phyloP scores from a whole-genome alignment of 2,797 vertebrate genomes.

The Eulemur albifrons region DNA sequence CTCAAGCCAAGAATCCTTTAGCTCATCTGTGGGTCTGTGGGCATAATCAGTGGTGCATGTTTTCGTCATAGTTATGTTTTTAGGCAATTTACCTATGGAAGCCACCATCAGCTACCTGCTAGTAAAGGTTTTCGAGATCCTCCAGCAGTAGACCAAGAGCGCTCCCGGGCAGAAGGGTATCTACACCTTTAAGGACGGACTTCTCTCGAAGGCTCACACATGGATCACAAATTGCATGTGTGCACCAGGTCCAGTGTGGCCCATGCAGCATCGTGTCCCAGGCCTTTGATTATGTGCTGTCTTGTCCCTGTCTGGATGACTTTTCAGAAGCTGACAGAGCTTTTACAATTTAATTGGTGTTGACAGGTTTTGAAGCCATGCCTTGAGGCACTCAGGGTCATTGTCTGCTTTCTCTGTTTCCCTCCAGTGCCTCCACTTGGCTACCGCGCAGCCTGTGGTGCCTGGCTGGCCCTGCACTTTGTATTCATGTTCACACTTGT shows the following conservation, averaged over 20 bases:
- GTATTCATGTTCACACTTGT: conserved; percentile 85
- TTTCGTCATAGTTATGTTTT: background rate
- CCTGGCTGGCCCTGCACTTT: conserved; percentile 84
- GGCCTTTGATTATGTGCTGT: conserved; percentile 84
- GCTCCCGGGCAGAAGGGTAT: background rate
- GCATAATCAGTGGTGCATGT: background rate
- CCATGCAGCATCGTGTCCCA: conserved; percentile 70
- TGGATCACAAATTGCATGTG: conserved; percentile 73
- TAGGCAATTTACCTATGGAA: background rate
- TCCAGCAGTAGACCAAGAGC: background rate
- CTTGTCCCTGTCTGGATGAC: conserved; percentile 84
- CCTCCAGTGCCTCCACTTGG: conserved; percentile 82
- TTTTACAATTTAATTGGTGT: conserved; percentile 89
- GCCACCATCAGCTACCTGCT: background rate
- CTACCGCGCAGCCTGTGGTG: conserved; percentile 84
- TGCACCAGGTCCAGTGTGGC: conserved; percentile 62
- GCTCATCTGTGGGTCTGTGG: background rate
- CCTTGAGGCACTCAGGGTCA: conserved; percentile 84
- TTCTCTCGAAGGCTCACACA: conserved; percentile 71
- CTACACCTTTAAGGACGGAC: conserved; percentile 58
- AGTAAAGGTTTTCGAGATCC: background rate
- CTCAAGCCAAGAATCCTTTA: background rate
- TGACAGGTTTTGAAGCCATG: conserved; percentile 88
- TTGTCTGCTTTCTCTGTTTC: conserved; percentile 85
- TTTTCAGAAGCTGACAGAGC: conserved; percentile 86